Base-by-base conservation (phyloP, 2,797 vertebrate species). In the Steatocranus sp. region DNA sequence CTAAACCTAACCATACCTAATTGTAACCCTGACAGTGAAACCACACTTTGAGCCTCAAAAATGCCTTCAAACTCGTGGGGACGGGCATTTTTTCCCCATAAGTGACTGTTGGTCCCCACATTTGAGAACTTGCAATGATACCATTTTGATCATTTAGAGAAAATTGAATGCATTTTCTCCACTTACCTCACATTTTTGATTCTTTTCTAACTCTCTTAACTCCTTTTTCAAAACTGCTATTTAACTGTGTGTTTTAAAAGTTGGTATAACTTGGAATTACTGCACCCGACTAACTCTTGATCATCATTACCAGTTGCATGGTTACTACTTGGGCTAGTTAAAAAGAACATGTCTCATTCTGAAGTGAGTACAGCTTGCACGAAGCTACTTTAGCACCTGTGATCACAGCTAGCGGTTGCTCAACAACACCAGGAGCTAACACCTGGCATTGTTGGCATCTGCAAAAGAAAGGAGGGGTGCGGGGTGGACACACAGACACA, bases 341-440 rank as follows among this genome's bases (percentile, higher is more conserved):
- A 81, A 91, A 84, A 51, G 32, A 74, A 75, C 1, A 34, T n/a
- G 18, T 48, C 63, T 88, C 36, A 50, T 27, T 23, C 54, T 73
- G 81, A 63, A 49, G 56, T 36, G 74, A 87, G 50, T 49, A 20
- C 56, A 83, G 81, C 73, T 63, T 76, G 54, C 49, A 66, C 63
- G 75, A 80, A 92, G 86, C 61, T 54, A 82, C 84, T 87, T 82
- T 68, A 76, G 83, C 91, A 92, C 87, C 87, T 93, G 87, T 81
- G 87, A 90, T 87, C 85, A 78, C 82, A 83, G 87, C 81, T 76
- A 86, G 75, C 70, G n/a, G 74, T 82, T 76, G 90, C 88, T 88
- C 87, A 84, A 79, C 54, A 58, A 46, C 83, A 84, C 66, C 54
- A 27, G 46, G 58, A 70, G 51, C 54, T 54, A 85, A 89, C 90